These are phyloP conservation scores for Recurvirostra avosetta DNA, from an alignment of 2,113 vertebrate genomes.

Conservation along the genomic window DNA sequence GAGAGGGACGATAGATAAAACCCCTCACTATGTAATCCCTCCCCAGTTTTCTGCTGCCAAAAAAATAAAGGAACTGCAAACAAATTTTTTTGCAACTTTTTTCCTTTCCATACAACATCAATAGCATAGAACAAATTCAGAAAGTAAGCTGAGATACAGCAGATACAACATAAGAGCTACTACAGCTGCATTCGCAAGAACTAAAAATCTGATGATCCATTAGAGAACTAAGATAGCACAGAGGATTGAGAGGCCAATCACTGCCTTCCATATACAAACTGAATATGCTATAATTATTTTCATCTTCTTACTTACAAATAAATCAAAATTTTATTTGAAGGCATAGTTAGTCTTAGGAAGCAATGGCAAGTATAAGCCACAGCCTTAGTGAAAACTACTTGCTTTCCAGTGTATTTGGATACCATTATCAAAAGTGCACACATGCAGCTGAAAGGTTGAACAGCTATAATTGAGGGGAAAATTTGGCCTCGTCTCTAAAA, in stretches of 20 bases:
- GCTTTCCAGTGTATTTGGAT: neutral
- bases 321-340: neutral
- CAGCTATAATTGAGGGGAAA: constrained; percentile 5
- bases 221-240: neutral
- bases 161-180: neutral
- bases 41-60: neutral
- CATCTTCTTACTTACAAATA: neutral
- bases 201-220: neutral
- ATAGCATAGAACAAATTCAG: neutral
- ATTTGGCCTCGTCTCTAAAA: constrained; percentile 2
- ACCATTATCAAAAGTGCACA: neutral
- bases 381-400: neutral
- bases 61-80: neutral
- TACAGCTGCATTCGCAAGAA: neutral
- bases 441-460: neutral
- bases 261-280: neutral
- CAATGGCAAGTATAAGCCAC: neutral
- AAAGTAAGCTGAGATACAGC: neutral
- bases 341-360: neutral
- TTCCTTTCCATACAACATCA: neutral
- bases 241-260: neutral
- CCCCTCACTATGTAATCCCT: neutral
- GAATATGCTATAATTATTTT: neutral
- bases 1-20: neutral
- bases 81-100: neutral